Percentiles rank a stretch among this genome's conserved stretches.
Evolutionary conservation across 2,797 vertebrate species (phyloP).

Genomic region (Moxostoma hubbsi): DNA sequence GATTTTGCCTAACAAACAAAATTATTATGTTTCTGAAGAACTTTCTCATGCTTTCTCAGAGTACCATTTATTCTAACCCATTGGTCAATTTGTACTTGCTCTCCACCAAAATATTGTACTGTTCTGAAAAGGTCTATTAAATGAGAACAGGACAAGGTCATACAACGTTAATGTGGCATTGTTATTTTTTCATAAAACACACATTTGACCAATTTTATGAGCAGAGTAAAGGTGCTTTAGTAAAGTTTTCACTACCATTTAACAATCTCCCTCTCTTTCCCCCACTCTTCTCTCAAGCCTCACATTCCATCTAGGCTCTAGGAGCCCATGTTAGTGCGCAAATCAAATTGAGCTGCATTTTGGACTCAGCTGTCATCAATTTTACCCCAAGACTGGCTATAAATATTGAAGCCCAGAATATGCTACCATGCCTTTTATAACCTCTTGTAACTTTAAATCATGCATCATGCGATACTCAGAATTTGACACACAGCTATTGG

Average conservation of each 20-base stretch:
- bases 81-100: no score
- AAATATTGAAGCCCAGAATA: conserved; percentile 38
- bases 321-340: not conserved
- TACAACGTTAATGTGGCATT: not conserved
- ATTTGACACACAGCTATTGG: conserved; percentile 15
- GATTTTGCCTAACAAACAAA: no score
- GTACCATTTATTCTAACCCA: no score
- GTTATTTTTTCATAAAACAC: not conserved
- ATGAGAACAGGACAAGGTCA: not conserved
- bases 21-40: no score
- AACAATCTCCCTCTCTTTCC: no score
- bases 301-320: conserved; percentile 18
- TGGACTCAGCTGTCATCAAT: conserved; percentile 62
- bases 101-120: no score
- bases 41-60: no score
- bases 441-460: conserved; percentile 36
- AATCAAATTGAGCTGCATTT: conserved; percentile 15
- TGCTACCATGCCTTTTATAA: not conserved
- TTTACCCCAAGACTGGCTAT: conserved; percentile 44
- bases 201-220: conserved; percentile 21
- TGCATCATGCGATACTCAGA: conserved; percentile 22
- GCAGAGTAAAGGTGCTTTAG: not conserved
- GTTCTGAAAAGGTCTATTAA: not conserved
- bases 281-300: not conserved
- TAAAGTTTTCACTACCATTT: not conserved